Percentiles rank a stretch among this genome's conserved stretches.
Conservation (phyloP, 2,888 invertebrate genomes). For the Conistra vaccinii region DNA sequence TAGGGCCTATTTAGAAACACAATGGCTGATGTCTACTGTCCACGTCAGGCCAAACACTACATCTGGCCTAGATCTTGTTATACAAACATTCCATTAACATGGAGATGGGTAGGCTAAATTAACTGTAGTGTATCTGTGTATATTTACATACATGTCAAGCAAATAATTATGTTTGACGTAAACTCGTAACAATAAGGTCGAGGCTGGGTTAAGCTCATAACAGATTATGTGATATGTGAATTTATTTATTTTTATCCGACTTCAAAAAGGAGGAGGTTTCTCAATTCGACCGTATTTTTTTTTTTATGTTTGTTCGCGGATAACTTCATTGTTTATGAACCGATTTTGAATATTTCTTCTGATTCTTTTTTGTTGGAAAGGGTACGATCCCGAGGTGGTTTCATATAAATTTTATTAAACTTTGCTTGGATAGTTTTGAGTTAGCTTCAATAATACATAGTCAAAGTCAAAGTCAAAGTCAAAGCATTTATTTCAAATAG, state of each 20-base stretch:
- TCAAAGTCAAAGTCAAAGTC: too few relatives aligned
- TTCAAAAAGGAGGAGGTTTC: too few relatives aligned
- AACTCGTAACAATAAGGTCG: slow-evolving; percentile 4
- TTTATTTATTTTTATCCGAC: neutral
- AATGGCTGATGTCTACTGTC: slow-evolving; percentile 50
- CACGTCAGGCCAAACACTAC: slow-evolving; percentile 35
- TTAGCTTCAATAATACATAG: too few relatives aligned
- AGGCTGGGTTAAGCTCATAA: slow-evolving; percentile 7
- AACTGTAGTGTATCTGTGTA: slow-evolving; percentile 14
- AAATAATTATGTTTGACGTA: slow-evolving; percentile 25
- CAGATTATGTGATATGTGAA: neutral
- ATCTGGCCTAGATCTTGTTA: slow-evolving; percentile 46
- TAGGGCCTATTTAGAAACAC: slow-evolving; percentile 40
- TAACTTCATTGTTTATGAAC: too few relatives aligned
- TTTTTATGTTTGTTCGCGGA: too few relatives aligned
- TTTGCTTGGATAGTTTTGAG: too few relatives aligned
- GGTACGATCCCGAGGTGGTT: too few relatives aligned
- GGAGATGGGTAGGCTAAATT: slow-evolving; percentile 27
- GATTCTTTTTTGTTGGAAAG: too few relatives aligned
- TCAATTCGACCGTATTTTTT: too few relatives aligned
- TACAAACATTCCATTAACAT: slow-evolving; percentile 51
- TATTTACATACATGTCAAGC: slow-evolving; percentile 13
- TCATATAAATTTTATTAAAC: too few relatives aligned
- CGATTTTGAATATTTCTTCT: too few relatives aligned
- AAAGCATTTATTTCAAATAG: too few relatives aligned